Conservation (phyloP, 2,113 vertebrate genomes). For the Anguilla rostrata region DNA sequence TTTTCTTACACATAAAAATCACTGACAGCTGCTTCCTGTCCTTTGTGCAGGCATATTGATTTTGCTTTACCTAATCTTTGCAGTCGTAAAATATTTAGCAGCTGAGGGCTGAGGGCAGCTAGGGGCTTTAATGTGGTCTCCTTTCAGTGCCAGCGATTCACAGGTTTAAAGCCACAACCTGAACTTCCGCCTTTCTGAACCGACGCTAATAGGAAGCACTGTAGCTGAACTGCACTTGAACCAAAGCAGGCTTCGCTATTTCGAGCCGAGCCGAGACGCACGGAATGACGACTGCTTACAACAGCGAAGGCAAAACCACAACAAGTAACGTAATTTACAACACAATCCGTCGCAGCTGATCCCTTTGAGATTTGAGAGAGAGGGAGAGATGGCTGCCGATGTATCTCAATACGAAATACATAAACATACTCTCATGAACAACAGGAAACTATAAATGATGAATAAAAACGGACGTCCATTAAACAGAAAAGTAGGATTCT, state of each 20-base stretch:
- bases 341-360: neutral
- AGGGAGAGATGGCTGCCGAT: neutral
- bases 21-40: neutral
- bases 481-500: slow-evolving; percentile 15
- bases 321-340: neutral
- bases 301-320: neutral
- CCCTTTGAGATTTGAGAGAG: neutral
- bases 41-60: neutral
- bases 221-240: neutral
- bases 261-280: neutral
- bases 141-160: neutral
- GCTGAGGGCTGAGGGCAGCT: too few species aligned
- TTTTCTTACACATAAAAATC: neutral
- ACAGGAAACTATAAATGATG: neutral
- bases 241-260: neutral
- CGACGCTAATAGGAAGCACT: neutral
- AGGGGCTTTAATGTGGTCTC: neutral
- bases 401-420: neutral
- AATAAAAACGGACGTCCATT: slow-evolving; percentile 11
- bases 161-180: neutral
- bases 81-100: neutral
- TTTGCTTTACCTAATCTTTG: neutral
- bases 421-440: neutral
- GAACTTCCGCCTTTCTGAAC: neutral
- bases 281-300: neutral